Evolutionary conservation across 1,140 invertebrate species (phyloP), one percentile per base, ranked within the genome.

Genomic region (Orius laevigatus): DNA sequence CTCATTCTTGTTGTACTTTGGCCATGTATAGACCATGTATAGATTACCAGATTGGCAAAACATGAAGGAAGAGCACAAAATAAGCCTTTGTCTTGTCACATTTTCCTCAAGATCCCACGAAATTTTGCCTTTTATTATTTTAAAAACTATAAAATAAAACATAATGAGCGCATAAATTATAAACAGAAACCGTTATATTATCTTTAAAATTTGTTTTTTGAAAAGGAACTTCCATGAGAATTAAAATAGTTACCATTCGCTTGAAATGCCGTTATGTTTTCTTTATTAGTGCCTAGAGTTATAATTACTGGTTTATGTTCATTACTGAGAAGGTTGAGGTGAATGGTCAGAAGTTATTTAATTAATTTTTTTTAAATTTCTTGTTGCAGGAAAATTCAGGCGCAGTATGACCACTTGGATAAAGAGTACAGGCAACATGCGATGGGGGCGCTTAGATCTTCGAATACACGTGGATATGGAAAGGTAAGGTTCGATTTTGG

Each of bases 371-470:
- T 56, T 16, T 34, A n/a, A n/a, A n/a, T n/a, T n/a, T n/a, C n/a
- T 57, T 54, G 5, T 67, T 70, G 10, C 64, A 81, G 79, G 50
- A 74, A 77, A 59, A 79, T 82, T 56, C 78, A 81, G 62, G 70
- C 72, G 16, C 78, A 81, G 57, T 76, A 79, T 59, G 73, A 79
- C 53, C 77, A 79, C 51, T 66, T 81, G 57, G 76, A 81, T 58
- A 73, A 77, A 54, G 78, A 81, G 57, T 81, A 81, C 57, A 66
- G 72, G 46, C 70, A 74, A 53, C 74, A 78, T 55, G 78, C 77
- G 42, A 69, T 79, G 40, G 78, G 77, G 45, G 74, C 74, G 47
- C 66, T 82, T 11, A 64, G 75, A 19, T 67, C 64, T 40, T 74
- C 71, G 52, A 77, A 77, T 59, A 72, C 73, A 4, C 66, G 75